Conservation (phyloP, 2,888 invertebrate species). For the Epinotia demarniana region DNA sequence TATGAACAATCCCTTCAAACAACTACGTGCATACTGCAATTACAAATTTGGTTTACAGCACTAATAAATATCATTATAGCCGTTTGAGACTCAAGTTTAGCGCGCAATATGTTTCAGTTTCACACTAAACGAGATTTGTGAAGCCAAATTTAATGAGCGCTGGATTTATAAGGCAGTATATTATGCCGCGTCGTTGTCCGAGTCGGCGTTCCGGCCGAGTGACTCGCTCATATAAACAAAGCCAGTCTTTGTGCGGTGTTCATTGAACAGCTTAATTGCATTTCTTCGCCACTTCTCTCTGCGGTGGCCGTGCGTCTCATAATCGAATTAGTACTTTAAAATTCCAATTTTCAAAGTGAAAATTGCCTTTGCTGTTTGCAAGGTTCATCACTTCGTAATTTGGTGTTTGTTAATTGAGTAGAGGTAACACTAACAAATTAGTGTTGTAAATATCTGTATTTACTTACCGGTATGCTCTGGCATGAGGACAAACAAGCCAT, state of each 20-base stretch:
- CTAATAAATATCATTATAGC: constrained; percentile 71
- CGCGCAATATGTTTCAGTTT: constrained; percentile 44
- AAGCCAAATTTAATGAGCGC: constrained; percentile 43
- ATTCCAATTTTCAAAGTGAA: constrained; percentile 48
- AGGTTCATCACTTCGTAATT: constrained; percentile 10
- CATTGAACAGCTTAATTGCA: constrained; percentile 80
- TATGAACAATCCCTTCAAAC: constrained; percentile 74
- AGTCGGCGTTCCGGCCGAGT: constrained; percentile 65
- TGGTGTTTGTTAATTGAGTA: constrained; percentile 20
- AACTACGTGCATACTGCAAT: constrained; percentile 62
- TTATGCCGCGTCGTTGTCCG: constrained; percentile 51
- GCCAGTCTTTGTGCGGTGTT: constrained; percentile 70
- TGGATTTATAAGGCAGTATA: constrained; percentile 46
- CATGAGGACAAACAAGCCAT: background rate
- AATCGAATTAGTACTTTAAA: constrained; percentile 65
- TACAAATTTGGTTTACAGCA: constrained; percentile 73
- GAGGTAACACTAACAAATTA: background rate
- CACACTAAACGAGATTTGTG: constrained; percentile 38
- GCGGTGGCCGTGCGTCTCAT: constrained; percentile 67
- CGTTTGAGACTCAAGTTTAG: constrained; percentile 50
- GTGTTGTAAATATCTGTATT: background rate
- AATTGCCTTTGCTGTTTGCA: constrained; percentile 41
- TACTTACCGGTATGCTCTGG: too few species aligned
- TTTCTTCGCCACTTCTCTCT: constrained; percentile 71
- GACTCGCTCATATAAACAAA: constrained; percentile 71